phyloP scores from a whole-genome alignment of 2,888 invertebrate species.

The Diadegma fenestrale region DNA sequence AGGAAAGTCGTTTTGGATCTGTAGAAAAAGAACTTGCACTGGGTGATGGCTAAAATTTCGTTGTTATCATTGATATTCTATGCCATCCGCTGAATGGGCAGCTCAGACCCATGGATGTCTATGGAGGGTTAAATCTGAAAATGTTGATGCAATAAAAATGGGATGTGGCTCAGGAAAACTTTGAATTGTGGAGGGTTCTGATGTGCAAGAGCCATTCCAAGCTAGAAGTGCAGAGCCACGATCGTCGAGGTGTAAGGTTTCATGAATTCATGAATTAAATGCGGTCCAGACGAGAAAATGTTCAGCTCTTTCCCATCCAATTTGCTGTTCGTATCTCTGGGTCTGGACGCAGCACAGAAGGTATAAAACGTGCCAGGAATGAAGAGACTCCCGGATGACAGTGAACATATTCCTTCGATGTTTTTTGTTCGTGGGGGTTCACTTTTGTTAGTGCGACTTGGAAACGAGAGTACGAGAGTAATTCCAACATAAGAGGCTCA shows the following conservation, averaged over 20 bases:
- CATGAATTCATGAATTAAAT: slow-evolving; percentile 24
- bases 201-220: not conserved
- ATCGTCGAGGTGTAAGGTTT: not conserved
- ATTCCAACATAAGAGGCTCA: slow-evolving; percentile 44
- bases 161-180: not conserved
- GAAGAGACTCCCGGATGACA: slow-evolving; percentile 15
- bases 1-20: too few relatives aligned
- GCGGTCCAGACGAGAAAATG: not conserved
- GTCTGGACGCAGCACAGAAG: not conserved
- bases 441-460: slow-evolving; percentile 11
- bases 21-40: too few relatives aligned
- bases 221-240: not conserved
- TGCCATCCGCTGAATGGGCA: too few relatives aligned
- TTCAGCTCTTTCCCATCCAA: slow-evolving; percentile 14
- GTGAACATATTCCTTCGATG: not conserved
- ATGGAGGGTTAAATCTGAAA: not conserved
- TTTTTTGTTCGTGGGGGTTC: not conserved
- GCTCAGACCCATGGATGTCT: too few relatives aligned
- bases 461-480: slow-evolving; percentile 49
- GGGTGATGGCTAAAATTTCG: too few relatives aligned
- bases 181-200: not conserved
- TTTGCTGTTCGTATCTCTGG: slow-evolving; percentile 18
- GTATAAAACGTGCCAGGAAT: slow-evolving; percentile 46
- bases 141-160: not conserved
- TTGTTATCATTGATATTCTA: too few relatives aligned